These are phyloP conservation scores for Leptinotarsa texana DNA, from an alignment of 1,140 invertebrate genomes.

Conservation along the genomic window DNA sequence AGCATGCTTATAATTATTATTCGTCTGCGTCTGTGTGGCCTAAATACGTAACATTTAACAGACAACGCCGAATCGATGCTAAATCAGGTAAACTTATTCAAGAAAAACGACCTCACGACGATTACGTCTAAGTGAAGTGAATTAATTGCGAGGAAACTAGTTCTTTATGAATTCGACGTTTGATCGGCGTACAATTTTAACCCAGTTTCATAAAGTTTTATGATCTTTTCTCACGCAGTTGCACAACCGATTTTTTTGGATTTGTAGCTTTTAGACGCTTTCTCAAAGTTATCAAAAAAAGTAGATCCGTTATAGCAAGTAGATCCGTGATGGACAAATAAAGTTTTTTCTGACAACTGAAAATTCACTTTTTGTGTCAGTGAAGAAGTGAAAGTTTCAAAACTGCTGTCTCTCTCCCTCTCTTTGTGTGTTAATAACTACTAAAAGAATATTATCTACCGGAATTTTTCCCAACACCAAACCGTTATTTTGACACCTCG, in stretches of 20 bases:
- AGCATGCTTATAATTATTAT: slow-evolving; percentile 25
- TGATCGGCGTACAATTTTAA: slow-evolving; percentile 20
- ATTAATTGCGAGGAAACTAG: slow-evolving; percentile 27
- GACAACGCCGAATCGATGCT: slow-evolving; percentile 17
- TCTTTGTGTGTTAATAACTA: too few species aligned
- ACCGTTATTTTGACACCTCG: too few species aligned
- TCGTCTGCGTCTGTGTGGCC: slow-evolving; percentile 28
- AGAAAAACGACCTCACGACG: slow-evolving; percentile 22
- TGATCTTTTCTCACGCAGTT: slow-evolving; percentile 25
- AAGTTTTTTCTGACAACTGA: too few species aligned
- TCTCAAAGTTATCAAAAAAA: not conserved
- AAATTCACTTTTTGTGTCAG: too few species aligned
- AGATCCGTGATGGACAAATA: too few species aligned
- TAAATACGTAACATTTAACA: slow-evolving; percentile 28
- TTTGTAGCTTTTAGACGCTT: not conserved
- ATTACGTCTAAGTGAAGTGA: slow-evolving; percentile 30
- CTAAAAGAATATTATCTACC: too few species aligned
- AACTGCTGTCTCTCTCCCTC: too few species aligned
- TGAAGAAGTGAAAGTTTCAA: too few species aligned
- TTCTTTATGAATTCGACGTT: slow-evolving; percentile 26
- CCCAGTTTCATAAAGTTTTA: slow-evolving; percentile 24
- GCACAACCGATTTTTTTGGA: not conserved
- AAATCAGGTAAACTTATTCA: slow-evolving; percentile 26
- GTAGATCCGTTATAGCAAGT: too few species aligned
- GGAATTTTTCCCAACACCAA: too few species aligned